phyloP scores from a whole-genome alignment of 1,140 invertebrate species.

The Dinothrombium tinctorium region DNA sequence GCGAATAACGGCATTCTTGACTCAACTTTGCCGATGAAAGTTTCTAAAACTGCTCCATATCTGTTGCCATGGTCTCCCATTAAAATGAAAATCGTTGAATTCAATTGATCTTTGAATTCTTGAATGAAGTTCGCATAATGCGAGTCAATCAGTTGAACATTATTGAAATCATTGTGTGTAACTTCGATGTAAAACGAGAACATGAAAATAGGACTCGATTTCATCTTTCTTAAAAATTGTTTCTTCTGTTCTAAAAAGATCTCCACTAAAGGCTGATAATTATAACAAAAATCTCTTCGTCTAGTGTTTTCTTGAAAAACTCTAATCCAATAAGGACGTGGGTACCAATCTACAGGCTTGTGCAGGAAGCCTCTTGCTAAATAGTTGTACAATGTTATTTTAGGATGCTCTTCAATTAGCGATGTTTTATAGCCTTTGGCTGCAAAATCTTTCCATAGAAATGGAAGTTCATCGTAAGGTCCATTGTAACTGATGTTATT shows the following conservation, averaged over 20 bases:
- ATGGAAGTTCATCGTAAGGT: constrained; percentile 9
- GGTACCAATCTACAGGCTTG: constrained; percentile 54
- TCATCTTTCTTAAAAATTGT: constrained; percentile 17
- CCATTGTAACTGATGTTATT: no score
- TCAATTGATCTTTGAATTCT: neutral
- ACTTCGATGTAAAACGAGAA: constrained; percentile 7
- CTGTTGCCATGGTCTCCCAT: constrained; percentile 11
- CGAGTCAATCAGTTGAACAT: constrained; percentile 7
- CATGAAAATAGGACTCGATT: constrained; percentile 9
- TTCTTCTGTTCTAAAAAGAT: constrained; percentile 12
- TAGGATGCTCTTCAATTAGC: constrained; percentile 46
- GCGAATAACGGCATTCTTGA: constrained; percentile 18
- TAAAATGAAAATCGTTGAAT: constrained; percentile 9
- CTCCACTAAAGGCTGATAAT: constrained; percentile 10
- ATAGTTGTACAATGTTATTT: constrained; percentile 55
- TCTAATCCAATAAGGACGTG: constrained; percentile 42
- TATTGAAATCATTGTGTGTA: constrained; percentile 12
- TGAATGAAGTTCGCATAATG: constrained; percentile 8
- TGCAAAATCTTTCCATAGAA: constrained; percentile 23
- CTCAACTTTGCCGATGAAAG: constrained; percentile 17
- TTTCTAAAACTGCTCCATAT: constrained; percentile 14
- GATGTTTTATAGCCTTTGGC: constrained; percentile 45
- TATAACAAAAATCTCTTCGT: constrained; percentile 7
- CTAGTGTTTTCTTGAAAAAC: constrained; percentile 9
- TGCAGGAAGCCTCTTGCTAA: constrained; percentile 34